phyloP scores from a whole-genome alignment of 2,888 invertebrate genomes.

The Margaritifera margaritifera region DNA sequence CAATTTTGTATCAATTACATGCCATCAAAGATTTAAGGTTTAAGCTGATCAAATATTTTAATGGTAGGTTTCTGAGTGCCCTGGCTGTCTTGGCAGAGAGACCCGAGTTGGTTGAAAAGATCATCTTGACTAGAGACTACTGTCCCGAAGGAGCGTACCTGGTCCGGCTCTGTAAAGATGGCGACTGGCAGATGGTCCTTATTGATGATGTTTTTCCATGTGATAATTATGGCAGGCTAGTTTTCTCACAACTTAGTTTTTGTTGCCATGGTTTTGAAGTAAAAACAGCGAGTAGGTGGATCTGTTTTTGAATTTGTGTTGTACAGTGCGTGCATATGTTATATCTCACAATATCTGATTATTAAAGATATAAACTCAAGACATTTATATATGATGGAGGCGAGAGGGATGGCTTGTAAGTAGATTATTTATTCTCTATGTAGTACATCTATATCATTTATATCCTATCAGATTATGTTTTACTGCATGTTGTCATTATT shows the following conservation, averaged over 20 bases:
- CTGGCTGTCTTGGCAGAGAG: constrained; percentile 96
- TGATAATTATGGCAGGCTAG: constrained; percentile 90
- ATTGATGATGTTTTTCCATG: constrained; percentile 98
- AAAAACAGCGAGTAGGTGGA: no score
- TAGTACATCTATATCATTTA: no score
- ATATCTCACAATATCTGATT: no score
- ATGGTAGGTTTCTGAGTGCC: constrained; percentile 85
- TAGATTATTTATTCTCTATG: no score
- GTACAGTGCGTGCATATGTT: no score
- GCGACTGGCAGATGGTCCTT: constrained; percentile 95
- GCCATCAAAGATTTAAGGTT: not conserved
- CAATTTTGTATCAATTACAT: not conserved
- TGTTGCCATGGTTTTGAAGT: no score
- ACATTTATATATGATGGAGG: no score
- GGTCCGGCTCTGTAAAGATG: constrained; percentile 91
- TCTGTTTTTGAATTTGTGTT: no score
- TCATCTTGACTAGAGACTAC: constrained; percentile 86
- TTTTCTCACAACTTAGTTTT: constrained; percentile 88
- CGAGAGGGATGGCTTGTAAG: no score
- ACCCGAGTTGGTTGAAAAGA: constrained; percentile 92
- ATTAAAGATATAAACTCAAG: no score
- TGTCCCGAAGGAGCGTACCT: constrained; percentile 81
- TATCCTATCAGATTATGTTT: no score
- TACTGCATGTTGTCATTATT: no score
- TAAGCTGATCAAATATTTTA: not conserved